phyloP scores from a whole-genome alignment of 1,140 invertebrate species.

The Watersipora subatra region DNA sequence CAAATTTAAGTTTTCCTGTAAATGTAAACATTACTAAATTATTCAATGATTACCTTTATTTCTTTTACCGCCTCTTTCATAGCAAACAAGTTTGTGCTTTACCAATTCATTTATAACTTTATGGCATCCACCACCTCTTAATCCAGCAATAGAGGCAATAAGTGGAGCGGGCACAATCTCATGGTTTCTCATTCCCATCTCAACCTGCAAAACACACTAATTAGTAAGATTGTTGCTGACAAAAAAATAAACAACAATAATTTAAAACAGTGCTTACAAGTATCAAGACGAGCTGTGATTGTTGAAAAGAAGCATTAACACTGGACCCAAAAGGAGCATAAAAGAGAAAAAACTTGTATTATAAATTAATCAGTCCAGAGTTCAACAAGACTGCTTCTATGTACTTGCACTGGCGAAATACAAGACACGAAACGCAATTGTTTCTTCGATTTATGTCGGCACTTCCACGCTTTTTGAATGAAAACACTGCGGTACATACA shows the following conservation, averaged over 20 bases:
- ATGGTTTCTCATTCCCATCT: slow-evolving; percentile 99
- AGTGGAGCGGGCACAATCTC: slow-evolving; percentile 80
- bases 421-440: no score
- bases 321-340: no score
- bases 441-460: no score
- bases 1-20: no score
- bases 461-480: no score
- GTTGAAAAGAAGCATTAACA: no score
- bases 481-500: no score
- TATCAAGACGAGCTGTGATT: neutral
- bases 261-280: neutral
- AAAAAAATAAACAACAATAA: neutral
- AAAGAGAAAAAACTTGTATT: no score
- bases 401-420: no score
- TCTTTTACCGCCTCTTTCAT: slow-evolving; percentile 65
- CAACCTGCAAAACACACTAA: slow-evolving; percentile 55
- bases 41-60: slow-evolving; percentile 14
- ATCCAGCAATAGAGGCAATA: slow-evolving; percentile 81
- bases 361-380: no score
- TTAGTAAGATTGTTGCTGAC: neutral
- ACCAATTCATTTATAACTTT: slow-evolving; percentile 78
- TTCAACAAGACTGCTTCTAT: no score
- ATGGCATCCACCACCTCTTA: slow-evolving; percentile 81
- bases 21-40: no score
- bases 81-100: slow-evolving; percentile 73